Evolutionary conservation across 2,797 vertebrate species (phyloP).

Genomic region (Carduelis carduelis): DNA sequence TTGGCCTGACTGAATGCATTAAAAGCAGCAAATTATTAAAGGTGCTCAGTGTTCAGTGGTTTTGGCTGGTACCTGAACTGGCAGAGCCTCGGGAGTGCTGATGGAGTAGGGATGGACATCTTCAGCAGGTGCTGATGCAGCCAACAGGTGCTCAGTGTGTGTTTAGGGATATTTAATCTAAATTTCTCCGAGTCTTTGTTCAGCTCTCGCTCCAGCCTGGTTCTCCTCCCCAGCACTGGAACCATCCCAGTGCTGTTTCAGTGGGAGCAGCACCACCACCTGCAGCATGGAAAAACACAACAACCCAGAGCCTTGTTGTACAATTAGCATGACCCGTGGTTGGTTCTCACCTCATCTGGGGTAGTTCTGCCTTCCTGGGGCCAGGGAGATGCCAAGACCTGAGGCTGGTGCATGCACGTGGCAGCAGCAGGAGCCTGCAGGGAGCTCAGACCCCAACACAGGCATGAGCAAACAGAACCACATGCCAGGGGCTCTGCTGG

Average conservation of each 20-base stretch:
- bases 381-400: neutral
- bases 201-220: neutral
- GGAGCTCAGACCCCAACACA: rapidly evolving
- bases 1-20: constrained; percentile 43
- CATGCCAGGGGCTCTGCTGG: rapidly evolving
- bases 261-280: neutral
- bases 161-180: neutral
- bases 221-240: neutral
- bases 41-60: neutral
- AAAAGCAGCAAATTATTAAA: constrained; percentile 18
- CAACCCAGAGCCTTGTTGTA: neutral
- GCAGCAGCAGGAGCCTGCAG: neutral
- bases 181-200: neutral
- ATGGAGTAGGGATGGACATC: constrained; percentile 4
- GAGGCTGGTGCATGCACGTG: rapidly evolving
- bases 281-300: neutral
- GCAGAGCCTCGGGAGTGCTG: neutral
- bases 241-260: neutral
- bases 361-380: neutral
- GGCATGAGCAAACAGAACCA: neutral
- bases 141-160: constrained; percentile 21
- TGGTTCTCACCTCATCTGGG: neutral
- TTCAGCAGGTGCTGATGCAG: constrained; percentile 39
- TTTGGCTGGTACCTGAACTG: constrained; percentile 48
- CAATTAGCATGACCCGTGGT: rapidly evolving